Evolutionary conservation across 2,888 invertebrate species (phyloP), one percentile per base, ranked within the genome.

Genomic region (Pollenia amentaria): DNA sequence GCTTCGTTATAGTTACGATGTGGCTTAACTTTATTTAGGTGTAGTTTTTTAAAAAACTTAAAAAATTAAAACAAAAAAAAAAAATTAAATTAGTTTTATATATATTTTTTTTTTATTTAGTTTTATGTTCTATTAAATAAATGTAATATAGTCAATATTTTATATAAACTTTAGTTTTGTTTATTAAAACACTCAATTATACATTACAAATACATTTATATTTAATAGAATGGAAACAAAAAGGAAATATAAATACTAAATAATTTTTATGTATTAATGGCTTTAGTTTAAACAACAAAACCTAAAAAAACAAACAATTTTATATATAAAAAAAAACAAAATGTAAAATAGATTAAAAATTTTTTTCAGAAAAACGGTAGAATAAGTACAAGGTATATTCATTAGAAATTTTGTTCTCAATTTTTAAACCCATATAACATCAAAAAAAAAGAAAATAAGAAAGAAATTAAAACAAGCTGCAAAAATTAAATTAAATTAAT

Each of bases 21-120:
- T 75, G 75, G 79, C 79, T 72, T 87, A 80, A 87, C 69, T 75
- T 73, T 81, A 84, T 75, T 73, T 81, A 84, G 64, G 78, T 84
- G 14, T 87, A 77, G 65, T 77, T 46, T 77, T 62, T 48, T 79
- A 60, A 80, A 77, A 55, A 55, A 60, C 18, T 57, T 12, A 44
- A 72, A 78, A 72, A n/a, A 67, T 3, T 29, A 70, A 55, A 78
- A 29, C 29, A 85, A 21, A 21, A 69, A 80, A 70, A 9, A 40
- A 18, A 46, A 60, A 9, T 44, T 72, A 57, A 65, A 53, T 16
- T 65, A 44, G 57, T 57, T 70, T 60, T 67, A 16, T 12, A 60
- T 42, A 16, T 48, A 44, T 55, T 55, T 77, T 60, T 70, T 57
- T 80, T 44, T 42, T 21, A 29, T 55, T 80, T 65, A 64, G 29